Base-by-base conservation (phyloP, 2,888 invertebrate species). In the Brachyopa scutellaris region DNA sequence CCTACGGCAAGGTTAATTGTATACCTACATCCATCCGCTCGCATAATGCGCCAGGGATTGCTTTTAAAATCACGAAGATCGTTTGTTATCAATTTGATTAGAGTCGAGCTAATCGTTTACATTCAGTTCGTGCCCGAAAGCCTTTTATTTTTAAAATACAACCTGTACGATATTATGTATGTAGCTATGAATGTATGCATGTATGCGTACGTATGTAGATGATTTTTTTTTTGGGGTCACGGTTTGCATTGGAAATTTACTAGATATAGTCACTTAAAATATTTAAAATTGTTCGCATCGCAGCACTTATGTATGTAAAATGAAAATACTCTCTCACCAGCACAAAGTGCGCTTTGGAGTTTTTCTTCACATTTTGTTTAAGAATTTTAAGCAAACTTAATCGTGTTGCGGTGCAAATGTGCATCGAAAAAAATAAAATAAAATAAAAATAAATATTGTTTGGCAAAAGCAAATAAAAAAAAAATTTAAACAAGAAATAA, bases 161-260 rank as follows among this genome's bases (percentile, higher is more conserved):
- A 2, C n/a, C n/a, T 11, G n/a, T n/a, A n/a, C n/a, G n/a, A n/a
- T n/a, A n/a, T n/a, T n/a, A n/a, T n/a, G n/a, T n/a, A n/a, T n/a
- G n/a, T n/a, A n/a, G n/a, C n/a, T n/a, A n/a, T n/a, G n/a, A n/a
- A n/a, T n/a, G n/a, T n/a, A n/a, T n/a, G n/a, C n/a, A n/a, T n/a
- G 11, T 49, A 21, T 67, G 26, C 51, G 7, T 31, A 8, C 15
- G 40, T 36, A 19, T 17, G n/a, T n/a, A n/a, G n/a, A n/a, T n/a
- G n/a, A n/a, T n/a, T n/a, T 51, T 33, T 38, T 8, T 72, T 79
- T 79, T 69, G 64, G 62, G 80, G 80, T 80, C 80, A 80, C 69
- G 80, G 76, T 70, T 80, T 76, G 80, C 76, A 76, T 80, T 74
- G 31, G 45, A 73, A 79, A 67, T 74, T 51, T 51, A 45, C 59